Evolutionary conservation across 2,797 vertebrate genomes (phyloP).

Genomic region (Cheirogaleus major): DNA sequence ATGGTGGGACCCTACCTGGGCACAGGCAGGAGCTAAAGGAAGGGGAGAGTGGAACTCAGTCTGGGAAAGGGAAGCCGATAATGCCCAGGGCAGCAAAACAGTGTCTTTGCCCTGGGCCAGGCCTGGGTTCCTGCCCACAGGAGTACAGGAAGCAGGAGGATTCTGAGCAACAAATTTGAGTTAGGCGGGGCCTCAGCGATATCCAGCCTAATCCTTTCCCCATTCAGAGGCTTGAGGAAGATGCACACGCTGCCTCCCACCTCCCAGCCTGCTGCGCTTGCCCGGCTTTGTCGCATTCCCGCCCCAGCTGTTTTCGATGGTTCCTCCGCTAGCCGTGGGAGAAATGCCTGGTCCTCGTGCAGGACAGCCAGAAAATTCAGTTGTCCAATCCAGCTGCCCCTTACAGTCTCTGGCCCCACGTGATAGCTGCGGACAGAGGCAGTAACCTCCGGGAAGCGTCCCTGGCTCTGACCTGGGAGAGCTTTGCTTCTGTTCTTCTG

Average conservation of each 20-base stretch:
- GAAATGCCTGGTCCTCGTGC: not conserved
- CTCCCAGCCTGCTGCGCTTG: not conserved
- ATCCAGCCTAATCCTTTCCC: not conserved
- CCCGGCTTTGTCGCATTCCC: not conserved
- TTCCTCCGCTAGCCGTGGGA: not conserved
- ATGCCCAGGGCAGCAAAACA: not conserved
- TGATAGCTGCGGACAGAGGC: not conserved
- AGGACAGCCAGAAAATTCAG: not conserved
- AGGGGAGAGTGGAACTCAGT: not conserved
- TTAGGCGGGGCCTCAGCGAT: not conserved
- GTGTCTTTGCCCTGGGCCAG: not conserved
- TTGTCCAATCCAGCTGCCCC: not conserved
- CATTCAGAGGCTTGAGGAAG: not conserved
- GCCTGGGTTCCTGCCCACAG: not conserved
- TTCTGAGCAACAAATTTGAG: not conserved
- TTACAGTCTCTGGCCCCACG: not conserved
- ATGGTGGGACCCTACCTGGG: constrained; percentile 3
- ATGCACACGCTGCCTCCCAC: not conserved
- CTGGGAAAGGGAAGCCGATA: not conserved
- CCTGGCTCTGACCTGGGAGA: not conserved
- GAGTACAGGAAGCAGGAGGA: not conserved
- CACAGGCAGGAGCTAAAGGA: not conserved
- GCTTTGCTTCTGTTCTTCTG: not conserved
- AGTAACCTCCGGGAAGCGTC: not conserved
- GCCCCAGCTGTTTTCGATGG: accelerated